A percentile compares a stretch with the other conserved stretches of the same genome.
These are phyloP conservation scores for Seriola aureovittata DNA, from an alignment of 2,113 vertebrate genomes.

Conservation along the genomic window DNA sequence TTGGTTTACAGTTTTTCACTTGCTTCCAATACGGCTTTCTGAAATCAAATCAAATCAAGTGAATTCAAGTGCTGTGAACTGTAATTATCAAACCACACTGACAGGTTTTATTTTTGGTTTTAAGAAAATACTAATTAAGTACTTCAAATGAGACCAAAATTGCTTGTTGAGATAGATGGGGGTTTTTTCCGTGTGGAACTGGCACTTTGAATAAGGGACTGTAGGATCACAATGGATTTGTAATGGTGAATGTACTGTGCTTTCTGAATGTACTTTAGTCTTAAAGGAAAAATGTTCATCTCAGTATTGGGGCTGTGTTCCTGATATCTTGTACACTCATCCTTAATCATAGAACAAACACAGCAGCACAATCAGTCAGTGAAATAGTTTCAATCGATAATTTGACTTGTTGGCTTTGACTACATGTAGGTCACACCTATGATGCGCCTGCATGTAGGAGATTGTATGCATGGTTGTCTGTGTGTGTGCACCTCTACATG, in stretches of 20 bases:
- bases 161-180: not conserved
- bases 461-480: constrained; percentile 11
- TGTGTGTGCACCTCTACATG: constrained; percentile 43
- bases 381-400: not conserved
- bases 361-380: not conserved
- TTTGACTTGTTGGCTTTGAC: not conserved
- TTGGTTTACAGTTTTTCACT: not conserved
- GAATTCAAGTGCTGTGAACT: not conserved
- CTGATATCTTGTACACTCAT: constrained; percentile 32
- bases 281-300: not conserved
- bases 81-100: not conserved
- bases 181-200: not conserved
- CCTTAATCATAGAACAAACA: constrained; percentile 8
- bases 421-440: constrained; percentile 7
- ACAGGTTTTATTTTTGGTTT: not conserved
- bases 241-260: too few species aligned
- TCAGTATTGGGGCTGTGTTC: not conserved
- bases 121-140: not conserved
- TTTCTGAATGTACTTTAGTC: too few species aligned
- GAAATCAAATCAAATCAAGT: too few species aligned
- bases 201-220: not conserved
- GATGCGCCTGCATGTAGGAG: constrained; percentile 33
- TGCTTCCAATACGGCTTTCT: not conserved
- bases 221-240: not conserved
- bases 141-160: too few species aligned